A percentile compares a stretch with the other conserved stretches of the same genome.
phyloP scores from a whole-genome alignment of 2,113 vertebrate genomes.

The Oxyura jamaicensis region DNA sequence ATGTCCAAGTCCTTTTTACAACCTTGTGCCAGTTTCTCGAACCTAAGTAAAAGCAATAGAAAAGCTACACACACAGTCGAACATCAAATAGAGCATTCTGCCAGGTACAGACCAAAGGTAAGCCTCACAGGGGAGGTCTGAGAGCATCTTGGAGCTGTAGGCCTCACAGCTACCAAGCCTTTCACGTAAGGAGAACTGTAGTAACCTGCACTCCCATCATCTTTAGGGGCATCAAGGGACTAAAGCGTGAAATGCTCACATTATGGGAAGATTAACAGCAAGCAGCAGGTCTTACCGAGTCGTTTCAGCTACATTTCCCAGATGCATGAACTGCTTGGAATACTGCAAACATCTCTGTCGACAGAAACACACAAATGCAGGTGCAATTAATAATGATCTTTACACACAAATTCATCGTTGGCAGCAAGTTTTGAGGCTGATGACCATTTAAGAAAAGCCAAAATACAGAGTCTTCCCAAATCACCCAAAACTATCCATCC shows the following conservation, averaged over 20 bases:
- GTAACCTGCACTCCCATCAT: background rate
- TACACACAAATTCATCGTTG: background rate
- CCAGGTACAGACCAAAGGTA: background rate
- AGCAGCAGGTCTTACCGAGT: constrained; percentile 81
- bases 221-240: background rate
- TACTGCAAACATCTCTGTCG: constrained; percentile 91
- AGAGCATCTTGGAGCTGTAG: background rate
- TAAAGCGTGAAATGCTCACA: background rate
- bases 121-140: background rate
- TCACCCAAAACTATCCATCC: background rate
- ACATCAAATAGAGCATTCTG: background rate
- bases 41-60: constrained; percentile 71
- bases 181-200: background rate
- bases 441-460: background rate
- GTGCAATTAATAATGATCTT: background rate
- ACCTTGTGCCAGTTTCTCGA: constrained; percentile 91
- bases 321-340: constrained; percentile 94
- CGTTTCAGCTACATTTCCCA: constrained; percentile 90
- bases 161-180: background rate
- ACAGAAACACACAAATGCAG: constrained; percentile 19
- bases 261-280: background rate
- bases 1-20: constrained; percentile 92
- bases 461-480: background rate
- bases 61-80: background rate
- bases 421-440: background rate